Base-by-base conservation (phyloP, 1,140 invertebrate species). In the Cherax quadricarinatus region DNA sequence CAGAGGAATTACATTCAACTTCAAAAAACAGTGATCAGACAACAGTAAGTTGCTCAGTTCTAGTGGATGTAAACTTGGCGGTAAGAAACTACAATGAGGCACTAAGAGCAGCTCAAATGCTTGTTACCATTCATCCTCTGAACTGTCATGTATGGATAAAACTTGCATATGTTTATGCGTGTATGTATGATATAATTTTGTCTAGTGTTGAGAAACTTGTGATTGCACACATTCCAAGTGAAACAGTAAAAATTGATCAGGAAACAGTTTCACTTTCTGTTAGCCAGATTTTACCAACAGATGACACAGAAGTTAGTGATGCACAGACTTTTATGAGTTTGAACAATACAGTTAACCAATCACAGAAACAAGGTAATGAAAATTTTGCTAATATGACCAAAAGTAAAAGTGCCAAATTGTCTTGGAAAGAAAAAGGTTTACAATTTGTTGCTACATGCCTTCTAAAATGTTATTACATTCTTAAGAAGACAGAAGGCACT, bases 121-220 rank as follows among this genome's bases (percentile, higher is more conserved):
- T 92, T 21, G 86, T 83, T 12, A 62, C 57, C 7, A 78, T 88
- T 82, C 91, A 92, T 57, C 62, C 80, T 21, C 70, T 70, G 16
- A 92, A 88, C n/a, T 53, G 62, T 73, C 84, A 92, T 87, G 10
- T 83, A 3, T 92, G 91, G 91, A 70, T 92, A 49, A 92, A 92
- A 83, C 91, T 92, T 51, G 91, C 60, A n/a, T 88, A 51, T 73
- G 60, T 66, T 16, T 92, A 92, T 88, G 84, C 91, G 4, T 70
- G 21, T 70, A 66, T 82, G 3, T 75, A 88, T 62, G 62, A 73
- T 9, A 57, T 92, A 3, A 51, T 30, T 3, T 21, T 92, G n/a
- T 62, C 85, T 30, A 86, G 83, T 83, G 57, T 92, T 60, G 24
- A 53, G 49, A 57, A 75, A 53, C 82, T 75, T 51, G 12, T 89